Percentiles rank a stretch among this genome's conserved stretches.
phyloP scores from a whole-genome alignment of 2,888 invertebrate species.

The Agrotis ipsilon region DNA sequence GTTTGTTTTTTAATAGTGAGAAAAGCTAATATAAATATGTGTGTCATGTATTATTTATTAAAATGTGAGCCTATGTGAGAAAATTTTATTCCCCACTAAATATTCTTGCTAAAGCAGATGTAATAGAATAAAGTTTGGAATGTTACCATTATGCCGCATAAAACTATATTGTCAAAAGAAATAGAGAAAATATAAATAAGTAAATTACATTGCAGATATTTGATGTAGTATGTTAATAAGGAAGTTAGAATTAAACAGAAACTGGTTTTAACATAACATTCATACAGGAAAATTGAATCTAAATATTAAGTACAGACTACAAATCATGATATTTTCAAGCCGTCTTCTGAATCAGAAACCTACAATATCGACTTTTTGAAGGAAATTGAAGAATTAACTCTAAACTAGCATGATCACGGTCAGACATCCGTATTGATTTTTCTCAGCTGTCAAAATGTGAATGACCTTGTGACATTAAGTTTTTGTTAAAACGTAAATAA shows the following conservation, averaged over 20 bases:
- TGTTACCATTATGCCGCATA: too few relatives aligned
- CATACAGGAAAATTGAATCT: slow-evolving; percentile 8
- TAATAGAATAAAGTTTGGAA: too few relatives aligned
- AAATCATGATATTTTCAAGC: neutral
- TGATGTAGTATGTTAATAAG: neutral
- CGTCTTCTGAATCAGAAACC: too few relatives aligned
- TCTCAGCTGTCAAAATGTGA: slow-evolving; percentile 48
- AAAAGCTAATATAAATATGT: neutral
- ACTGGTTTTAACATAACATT: neutral
- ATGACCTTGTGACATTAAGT: slow-evolving; percentile 51
- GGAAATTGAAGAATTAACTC: neutral
- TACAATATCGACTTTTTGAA: neutral
- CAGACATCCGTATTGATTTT: slow-evolving; percentile 47
- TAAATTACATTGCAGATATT: too few relatives aligned
- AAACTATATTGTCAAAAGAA: too few relatives aligned
- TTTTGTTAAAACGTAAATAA: slow-evolving; percentile 8
- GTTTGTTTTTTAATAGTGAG: neutral
- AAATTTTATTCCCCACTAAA: neutral
- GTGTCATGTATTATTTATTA: neutral
- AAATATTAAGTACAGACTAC: neutral
- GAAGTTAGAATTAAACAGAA: neutral
- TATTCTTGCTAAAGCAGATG: too few relatives aligned
- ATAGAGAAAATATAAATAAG: neutral
- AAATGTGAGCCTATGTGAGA: neutral
- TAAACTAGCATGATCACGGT: neutral